phyloP scores from a whole-genome alignment of 1,140 invertebrate genomes.

The Neuroterus valhalla region DNA sequence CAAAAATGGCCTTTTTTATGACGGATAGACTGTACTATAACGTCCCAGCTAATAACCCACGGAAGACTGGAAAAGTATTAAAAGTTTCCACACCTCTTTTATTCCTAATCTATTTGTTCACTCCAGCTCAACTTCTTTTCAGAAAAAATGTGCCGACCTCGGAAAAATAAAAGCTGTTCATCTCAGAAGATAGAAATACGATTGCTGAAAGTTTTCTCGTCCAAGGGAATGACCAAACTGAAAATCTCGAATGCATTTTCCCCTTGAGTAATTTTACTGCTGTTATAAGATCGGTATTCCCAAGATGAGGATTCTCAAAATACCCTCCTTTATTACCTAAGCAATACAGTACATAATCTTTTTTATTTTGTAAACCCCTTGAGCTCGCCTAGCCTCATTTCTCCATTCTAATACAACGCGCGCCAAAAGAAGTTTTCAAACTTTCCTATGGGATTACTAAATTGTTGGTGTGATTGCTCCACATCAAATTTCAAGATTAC shows the following conservation, averaged over 20 bases:
- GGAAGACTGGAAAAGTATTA: too few relatives aligned
- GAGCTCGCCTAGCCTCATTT: neutral
- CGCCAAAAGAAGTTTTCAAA: neutral
- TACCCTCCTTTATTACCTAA: neutral
- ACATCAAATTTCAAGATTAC: too few relatives aligned
- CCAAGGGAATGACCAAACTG: neutral
- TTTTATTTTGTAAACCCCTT: neutral
- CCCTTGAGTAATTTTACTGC: neutral
- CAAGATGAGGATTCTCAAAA: neutral
- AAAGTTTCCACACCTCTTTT: too few relatives aligned
- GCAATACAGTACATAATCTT: neutral
- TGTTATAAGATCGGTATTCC: neutral
- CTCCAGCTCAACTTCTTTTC: too few relatives aligned
- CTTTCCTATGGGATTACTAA: slow-evolving; percentile 5
- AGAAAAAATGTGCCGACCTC: too few relatives aligned
- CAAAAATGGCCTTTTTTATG: too few relatives aligned
- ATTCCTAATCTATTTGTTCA: too few relatives aligned
- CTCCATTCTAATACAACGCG: neutral
- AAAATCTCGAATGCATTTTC: neutral
- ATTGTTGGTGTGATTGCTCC: neutral
- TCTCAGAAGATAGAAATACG: too few relatives aligned
- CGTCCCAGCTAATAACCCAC: too few relatives aligned
- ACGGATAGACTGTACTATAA: too few relatives aligned
- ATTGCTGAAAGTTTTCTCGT: neutral
- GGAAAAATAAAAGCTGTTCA: too few relatives aligned